Conservation (phyloP, 2,797 vertebrate species). For the Syngnathus acus region DNA sequence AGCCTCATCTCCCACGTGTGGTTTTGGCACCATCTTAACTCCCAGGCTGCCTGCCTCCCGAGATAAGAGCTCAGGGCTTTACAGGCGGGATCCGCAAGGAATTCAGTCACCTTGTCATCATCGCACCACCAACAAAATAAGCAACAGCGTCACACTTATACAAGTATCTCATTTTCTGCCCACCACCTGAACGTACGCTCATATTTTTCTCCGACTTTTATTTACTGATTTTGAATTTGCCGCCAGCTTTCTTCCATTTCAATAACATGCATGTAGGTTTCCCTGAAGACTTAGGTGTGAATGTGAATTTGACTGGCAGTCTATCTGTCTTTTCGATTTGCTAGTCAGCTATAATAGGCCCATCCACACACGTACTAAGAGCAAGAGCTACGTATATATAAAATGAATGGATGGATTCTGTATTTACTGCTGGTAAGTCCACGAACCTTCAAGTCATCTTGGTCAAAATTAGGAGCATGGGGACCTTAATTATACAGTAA, state of each 20-base stretch:
- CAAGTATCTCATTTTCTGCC: constrained; percentile 45
- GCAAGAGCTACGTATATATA: neutral
- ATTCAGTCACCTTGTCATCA: constrained; percentile 45
- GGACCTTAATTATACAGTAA: neutral
- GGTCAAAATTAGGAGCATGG: neutral
- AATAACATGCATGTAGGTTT: neutral
- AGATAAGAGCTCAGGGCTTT: constrained; percentile 38
- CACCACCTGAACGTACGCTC: neutral
- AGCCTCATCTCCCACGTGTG: constrained; percentile 18
- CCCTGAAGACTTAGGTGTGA: neutral
- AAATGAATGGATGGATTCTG: neutral
- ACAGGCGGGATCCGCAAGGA: constrained; percentile 39
- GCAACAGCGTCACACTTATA: constrained; percentile 52
- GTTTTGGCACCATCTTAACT: constrained; percentile 27
- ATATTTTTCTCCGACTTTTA: neutral
- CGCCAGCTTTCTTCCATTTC: neutral
- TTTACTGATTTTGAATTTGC: neutral
- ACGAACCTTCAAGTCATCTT: neutral
- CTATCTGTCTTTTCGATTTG: neutral
- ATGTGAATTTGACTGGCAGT: neutral
- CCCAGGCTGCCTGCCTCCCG: constrained; percentile 33
- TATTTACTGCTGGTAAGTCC: neutral
- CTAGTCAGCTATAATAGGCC: too few relatives aligned
- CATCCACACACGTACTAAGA: neutral
- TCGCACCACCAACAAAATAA: constrained; percentile 54